A percentile compares a stretch with the other conserved stretches of the same genome.
Conservation (phyloP, 2,113 vertebrate species). For the Hemiprocne comata region DNA sequence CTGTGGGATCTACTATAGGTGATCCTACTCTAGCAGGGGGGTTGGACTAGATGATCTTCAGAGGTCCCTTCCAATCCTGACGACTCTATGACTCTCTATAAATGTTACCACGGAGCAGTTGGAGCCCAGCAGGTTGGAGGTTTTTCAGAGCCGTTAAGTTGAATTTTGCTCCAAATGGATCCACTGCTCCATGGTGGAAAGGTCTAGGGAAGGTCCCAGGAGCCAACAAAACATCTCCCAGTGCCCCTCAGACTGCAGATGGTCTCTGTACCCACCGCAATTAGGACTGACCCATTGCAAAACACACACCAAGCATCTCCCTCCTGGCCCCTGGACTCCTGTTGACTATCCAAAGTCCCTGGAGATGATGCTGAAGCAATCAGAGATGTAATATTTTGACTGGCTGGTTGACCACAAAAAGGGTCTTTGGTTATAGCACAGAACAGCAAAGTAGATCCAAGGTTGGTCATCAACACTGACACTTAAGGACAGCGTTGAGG, state of each 20-base stretch:
- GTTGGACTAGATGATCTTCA: no score
- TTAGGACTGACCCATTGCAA: slow-evolving; percentile 2
- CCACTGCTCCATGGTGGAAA: neutral
- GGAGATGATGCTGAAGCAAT: slow-evolving; percentile 34
- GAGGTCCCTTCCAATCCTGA: no score
- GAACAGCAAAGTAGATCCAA: slow-evolving; percentile 6
- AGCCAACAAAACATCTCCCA: neutral
- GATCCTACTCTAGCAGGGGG: no score
- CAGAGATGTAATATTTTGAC: slow-evolving; percentile 10
- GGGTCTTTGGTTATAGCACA: neutral
- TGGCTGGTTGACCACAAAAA: neutral
- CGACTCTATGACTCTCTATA: no score
- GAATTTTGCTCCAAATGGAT: neutral
- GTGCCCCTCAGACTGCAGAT: neutral
- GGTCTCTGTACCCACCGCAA: neutral
- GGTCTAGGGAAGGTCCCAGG: neutral
- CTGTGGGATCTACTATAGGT: no score
- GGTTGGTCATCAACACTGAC: neutral
- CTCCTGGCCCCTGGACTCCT: neutral
- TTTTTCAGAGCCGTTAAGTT: neutral
- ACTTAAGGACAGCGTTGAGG: neutral
- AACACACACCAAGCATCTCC: neutral
- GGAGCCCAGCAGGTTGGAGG: neutral
- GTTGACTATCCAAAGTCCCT: neutral
- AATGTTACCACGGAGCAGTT: neutral